Percentiles rank a stretch among this genome's conserved stretches.
Evolutionary conservation across 2,797 vertebrate genomes (phyloP).

Genomic region (Poecilia velifera): DNA sequence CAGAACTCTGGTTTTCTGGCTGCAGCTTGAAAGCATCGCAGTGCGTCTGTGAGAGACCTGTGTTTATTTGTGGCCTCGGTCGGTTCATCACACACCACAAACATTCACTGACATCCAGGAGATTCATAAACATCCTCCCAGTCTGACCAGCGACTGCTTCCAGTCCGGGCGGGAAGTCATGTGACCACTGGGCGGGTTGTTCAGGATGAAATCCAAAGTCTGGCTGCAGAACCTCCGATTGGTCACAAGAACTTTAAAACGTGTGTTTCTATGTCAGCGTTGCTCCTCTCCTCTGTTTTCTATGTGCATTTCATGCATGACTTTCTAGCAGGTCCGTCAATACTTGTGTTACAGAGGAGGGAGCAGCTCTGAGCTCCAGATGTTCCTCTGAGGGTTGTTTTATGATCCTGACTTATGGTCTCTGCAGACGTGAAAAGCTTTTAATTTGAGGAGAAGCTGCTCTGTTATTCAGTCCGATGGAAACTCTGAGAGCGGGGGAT

Average conservation of each 20-base stretch:
- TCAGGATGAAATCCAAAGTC: neutral
- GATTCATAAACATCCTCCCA: neutral
- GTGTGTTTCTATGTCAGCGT: neutral
- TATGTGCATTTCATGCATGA: neutral
- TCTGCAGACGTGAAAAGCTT: conserved; percentile 10
- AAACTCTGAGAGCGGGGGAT: conserved; percentile 29
- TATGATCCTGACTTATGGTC: conserved; percentile 10
- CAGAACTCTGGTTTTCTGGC: neutral
- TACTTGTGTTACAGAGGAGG: neutral
- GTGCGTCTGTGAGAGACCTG: neutral
- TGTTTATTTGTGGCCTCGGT: neutral
- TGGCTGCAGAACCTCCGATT: neutral
- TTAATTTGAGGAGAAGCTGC: conserved; percentile 28
- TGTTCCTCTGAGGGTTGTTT: neutral
- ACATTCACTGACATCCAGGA: neutral
- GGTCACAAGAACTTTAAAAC: neutral
- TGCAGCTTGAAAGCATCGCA: neutral
- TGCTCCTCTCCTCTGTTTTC: neutral
- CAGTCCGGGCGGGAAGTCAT: neutral
- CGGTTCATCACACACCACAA: neutral
- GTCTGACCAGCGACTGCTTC: neutral
- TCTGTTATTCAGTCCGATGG: conserved; percentile 29
- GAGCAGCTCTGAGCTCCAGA: neutral
- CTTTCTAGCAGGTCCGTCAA: neutral
- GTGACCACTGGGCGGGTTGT: neutral